Evolutionary conservation across 2,888 invertebrate species (phyloP).

Genomic region (Apotomis turbidana): DNA sequence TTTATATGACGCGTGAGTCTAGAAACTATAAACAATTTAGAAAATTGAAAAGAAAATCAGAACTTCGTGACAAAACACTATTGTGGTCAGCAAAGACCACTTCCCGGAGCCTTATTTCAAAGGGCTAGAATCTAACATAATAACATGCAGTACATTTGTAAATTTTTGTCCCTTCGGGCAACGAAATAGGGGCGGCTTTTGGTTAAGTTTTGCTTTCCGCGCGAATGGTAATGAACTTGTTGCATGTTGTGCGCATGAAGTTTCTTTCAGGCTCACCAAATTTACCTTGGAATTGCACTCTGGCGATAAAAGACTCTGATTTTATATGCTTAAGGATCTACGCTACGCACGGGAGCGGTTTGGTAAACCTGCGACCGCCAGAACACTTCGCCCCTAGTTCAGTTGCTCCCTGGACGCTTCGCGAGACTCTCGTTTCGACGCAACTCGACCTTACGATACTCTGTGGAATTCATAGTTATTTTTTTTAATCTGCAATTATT

Average conservation of each 20-base stretch:
- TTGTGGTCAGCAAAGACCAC: background rate
- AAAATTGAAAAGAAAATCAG: background rate
- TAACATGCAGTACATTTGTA: too few species aligned
- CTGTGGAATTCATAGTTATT: slow-evolving; percentile 10
- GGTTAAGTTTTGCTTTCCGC: background rate
- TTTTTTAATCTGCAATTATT: background rate
- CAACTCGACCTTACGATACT: slow-evolving; percentile 20
- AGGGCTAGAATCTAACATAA: background rate
- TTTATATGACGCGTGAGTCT: too few species aligned
- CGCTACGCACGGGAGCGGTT: background rate
- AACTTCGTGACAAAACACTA: background rate
- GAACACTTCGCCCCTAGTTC: slow-evolving; percentile 6
- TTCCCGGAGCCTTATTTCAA: background rate
- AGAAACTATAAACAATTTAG: too few species aligned
- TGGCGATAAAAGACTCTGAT: background rate
- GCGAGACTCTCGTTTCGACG: slow-evolving; percentile 5
- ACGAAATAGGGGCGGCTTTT: background rate
- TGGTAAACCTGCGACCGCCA: background rate
- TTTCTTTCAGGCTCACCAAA: background rate
- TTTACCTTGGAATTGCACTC: background rate
- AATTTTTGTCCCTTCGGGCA: background rate
- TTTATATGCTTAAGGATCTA: background rate
- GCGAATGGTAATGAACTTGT: slow-evolving; percentile 28
- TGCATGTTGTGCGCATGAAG: slow-evolving; percentile 20
- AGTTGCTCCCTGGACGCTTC: slow-evolving; percentile 27